Conservation (phyloP, 2,113 vertebrate genomes). For the Phylloscopus trochilus region DNA sequence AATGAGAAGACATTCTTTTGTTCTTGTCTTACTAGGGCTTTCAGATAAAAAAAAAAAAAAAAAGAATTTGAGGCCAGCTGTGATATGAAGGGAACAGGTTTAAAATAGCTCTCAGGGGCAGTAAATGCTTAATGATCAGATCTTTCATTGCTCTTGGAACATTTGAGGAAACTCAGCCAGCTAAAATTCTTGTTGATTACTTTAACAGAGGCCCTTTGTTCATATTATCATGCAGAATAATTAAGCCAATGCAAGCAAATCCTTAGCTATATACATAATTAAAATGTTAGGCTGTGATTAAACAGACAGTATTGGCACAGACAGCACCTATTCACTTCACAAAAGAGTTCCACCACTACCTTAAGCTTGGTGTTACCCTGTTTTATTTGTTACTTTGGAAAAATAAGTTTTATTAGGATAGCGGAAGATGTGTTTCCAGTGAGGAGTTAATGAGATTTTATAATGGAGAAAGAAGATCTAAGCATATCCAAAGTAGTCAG, state of each 20-base stretch:
- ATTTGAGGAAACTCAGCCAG: slow-evolving; percentile 67
- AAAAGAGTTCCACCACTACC: not conserved
- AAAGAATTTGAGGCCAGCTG: slow-evolving; percentile 62
- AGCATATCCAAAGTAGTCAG: not conserved
- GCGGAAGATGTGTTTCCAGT: not conserved
- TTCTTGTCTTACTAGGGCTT: slow-evolving; percentile 43
- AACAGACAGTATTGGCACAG: slow-evolving; percentile 20
- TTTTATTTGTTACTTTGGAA: slow-evolving; percentile 18
- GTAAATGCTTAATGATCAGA: slow-evolving; percentile 72
- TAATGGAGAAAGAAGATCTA: not conserved
- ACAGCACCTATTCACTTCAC: slow-evolving; percentile 5
- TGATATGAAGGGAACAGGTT: slow-evolving; percentile 62
- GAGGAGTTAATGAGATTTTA: not conserved
- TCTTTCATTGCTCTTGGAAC: slow-evolving; percentile 61
- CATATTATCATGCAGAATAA: slow-evolving; percentile 65
- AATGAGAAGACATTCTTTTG: slow-evolving; percentile 58
- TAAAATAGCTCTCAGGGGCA: slow-evolving; percentile 65
- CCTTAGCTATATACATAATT: slow-evolving; percentile 61
- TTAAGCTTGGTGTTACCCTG: not conserved
- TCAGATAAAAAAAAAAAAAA: too few relatives aligned
- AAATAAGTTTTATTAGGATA: not conserved
- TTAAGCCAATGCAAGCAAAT: slow-evolving; percentile 62
- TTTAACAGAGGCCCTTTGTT: slow-evolving; percentile 72
- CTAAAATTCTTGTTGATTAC: slow-evolving; percentile 62
- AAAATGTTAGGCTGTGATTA: slow-evolving; percentile 49